Evolutionary conservation across 2,113 vertebrate genomes (phyloP).

Genomic region (Calyptommatus sinebrachiatus): DNA sequence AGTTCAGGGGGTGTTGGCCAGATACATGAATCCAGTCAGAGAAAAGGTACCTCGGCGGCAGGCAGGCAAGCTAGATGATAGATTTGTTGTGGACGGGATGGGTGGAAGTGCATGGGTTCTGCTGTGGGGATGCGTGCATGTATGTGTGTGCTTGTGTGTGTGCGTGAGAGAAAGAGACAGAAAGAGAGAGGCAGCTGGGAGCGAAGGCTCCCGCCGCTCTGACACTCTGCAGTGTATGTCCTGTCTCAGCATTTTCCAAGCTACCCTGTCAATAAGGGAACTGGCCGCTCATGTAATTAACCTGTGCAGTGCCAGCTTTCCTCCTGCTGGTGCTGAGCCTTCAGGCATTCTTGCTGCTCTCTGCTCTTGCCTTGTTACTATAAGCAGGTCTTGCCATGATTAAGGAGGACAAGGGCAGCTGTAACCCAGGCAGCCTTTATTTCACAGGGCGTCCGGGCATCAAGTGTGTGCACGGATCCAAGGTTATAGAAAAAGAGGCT

Average conservation of each 20-base stretch:
- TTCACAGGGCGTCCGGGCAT: neutral
- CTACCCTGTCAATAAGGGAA: constrained; percentile 49
- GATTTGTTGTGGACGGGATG: neutral
- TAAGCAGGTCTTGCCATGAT: neutral
- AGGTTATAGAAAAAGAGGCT: neutral
- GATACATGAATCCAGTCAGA: neutral
- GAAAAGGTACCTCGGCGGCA: neutral
- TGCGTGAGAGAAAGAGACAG: neutral
- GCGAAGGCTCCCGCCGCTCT: constrained; percentile 19
- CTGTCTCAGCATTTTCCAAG: constrained; percentile 51
- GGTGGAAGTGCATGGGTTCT: neutral
- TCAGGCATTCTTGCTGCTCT: neutral
- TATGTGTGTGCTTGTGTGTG: neutral
- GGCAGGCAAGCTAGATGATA: constrained; percentile 9
- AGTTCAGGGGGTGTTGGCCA: neutral
- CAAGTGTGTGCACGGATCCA: neutral
- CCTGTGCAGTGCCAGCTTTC: constrained; percentile 43
- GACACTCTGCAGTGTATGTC: constrained; percentile 19
- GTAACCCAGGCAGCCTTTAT: neutral
- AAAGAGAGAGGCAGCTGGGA: constrained; percentile 9
- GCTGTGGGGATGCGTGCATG: neutral
- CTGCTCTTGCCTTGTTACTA: neutral
- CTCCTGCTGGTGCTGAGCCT: fast-evolving
- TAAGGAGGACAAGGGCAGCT: neutral
- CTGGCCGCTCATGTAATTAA: constrained; percentile 17